Evolutionary conservation across 53 echinoderm and acorn worm species (phyloP).

Genomic region (Patiria pectinifera): DNA sequence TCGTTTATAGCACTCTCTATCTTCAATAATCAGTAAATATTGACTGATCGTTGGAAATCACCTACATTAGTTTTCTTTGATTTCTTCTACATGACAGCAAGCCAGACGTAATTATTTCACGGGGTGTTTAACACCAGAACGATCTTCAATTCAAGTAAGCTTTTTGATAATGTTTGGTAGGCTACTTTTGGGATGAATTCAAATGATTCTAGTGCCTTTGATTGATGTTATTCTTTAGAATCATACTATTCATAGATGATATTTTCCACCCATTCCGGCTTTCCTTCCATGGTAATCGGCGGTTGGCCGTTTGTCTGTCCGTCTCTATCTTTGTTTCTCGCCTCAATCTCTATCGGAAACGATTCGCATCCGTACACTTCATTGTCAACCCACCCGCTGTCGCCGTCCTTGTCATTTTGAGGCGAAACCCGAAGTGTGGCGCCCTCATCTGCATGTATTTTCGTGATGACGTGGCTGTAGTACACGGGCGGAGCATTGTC

Average conservation of each 20-base stretch:
- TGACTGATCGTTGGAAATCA: too few species aligned
- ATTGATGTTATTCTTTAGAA: background rate
- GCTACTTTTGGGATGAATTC: too few species aligned
- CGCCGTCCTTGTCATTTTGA: background rate
- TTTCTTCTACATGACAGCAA: too few species aligned
- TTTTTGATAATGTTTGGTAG: too few species aligned
- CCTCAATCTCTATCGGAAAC: background rate
- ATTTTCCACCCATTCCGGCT: constrained; percentile 29
- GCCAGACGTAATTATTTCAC: too few species aligned
- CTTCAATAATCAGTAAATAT: too few species aligned
- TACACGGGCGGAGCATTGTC: background rate
- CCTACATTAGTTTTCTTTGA: too few species aligned
- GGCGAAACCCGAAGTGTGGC: background rate
- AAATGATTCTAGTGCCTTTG: background rate
- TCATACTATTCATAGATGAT: constrained; percentile 15
- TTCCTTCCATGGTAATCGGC: background rate
- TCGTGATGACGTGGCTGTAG: background rate
- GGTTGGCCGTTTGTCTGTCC: background rate
- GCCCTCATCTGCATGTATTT: background rate
- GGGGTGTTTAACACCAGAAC: too few species aligned
- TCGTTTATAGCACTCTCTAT: too few species aligned
- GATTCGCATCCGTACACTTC: background rate
- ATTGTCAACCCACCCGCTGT: background rate
- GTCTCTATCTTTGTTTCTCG: background rate
- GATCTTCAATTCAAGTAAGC: too few species aligned